phyloP scores from a whole-genome alignment of 2,797 vertebrate species.

The Prionace glauca region DNA sequence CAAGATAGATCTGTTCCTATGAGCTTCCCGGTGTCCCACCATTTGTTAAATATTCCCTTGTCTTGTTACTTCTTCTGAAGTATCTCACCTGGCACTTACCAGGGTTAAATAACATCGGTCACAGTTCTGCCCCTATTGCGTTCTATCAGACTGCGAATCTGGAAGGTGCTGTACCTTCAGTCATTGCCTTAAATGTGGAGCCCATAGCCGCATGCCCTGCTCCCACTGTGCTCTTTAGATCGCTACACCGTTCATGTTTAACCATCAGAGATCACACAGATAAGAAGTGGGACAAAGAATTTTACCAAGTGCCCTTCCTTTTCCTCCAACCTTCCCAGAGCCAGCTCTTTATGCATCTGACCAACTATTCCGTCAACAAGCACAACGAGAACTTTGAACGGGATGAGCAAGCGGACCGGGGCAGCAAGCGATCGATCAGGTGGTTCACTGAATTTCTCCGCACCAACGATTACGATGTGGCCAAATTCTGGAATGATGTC shows the following conservation, averaged over 20 bases:
- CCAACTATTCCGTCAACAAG: constrained; percentile 98
- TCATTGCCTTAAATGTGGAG: neutral
- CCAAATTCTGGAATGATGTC: constrained; percentile 95
- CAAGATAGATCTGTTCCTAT: too few relatives aligned
- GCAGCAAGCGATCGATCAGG: constrained; percentile 92
- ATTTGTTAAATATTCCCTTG: too few relatives aligned
- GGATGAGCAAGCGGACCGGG: constrained; percentile 88
- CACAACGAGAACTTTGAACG: constrained; percentile 93
- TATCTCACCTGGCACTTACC: too few relatives aligned
- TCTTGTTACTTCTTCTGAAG: too few relatives aligned
- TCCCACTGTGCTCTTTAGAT: neutral
- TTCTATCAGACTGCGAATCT: neutral
- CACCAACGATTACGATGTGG: constrained; percentile 83
- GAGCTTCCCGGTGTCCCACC: too few relatives aligned
- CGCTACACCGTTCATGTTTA: neutral
- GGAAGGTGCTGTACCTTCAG: neutral
- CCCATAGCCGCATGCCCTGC: neutral
- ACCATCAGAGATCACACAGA: neutral
- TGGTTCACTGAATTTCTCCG: constrained; percentile 97
- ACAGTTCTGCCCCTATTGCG: too few relatives aligned
- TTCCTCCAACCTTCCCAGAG: constrained; percentile 58
- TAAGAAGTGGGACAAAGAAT: neutral
- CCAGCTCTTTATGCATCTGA: constrained; percentile 95
- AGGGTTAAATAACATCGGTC: too few relatives aligned
- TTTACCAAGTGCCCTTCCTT: neutral